Base-by-base conservation (phyloP, 2,113 vertebrate species). In the Aramus guarauna region DNA sequence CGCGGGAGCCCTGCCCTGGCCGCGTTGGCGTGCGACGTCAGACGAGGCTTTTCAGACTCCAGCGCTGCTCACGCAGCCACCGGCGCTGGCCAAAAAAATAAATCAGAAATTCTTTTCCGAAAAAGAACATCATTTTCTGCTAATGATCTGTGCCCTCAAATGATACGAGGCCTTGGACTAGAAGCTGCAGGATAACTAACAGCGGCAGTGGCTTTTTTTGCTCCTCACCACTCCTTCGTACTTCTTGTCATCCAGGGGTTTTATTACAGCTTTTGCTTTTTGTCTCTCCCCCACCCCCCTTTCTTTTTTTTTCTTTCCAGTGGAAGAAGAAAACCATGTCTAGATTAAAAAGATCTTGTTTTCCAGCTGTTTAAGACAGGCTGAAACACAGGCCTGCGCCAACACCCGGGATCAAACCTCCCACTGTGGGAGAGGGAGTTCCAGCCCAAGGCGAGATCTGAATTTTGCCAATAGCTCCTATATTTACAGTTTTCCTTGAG, bases 401-500 rank as follows among this genome's bases (percentile, higher is more conserved):
- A 90, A 15, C 3, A 19, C 39, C 60, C 2, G 1, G 56, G 81
- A 90, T 55, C 92, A 79, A 93, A 75, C 90, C 94, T 88, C 96
- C 90, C 74, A 34, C 81, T 36, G 92, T 8, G 81, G 86, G 90
- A 94, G 73, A 95, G 52, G 84, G 39, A 6, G 52, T 2, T 79
- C 52, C 92, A 94, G 90, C 92, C 69, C 78, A 7, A 48, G 90
- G 85, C 92, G 88, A 87, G 92, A 56, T 12, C 92, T 30, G 50
- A 66, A 11, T 87, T 93, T 58, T 69, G 90, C 94, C 94, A 93
- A 67, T 1, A 79, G 88, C 92, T 95, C 95, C 92, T 34, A 60
- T 23, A 92, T 93, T 95, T 90, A 72, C 95, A 88, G 81, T 62
- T 94, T 75, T 93, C 95, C 95, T 96, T 59, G 37, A 83, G 94